phyloP scores from a whole-genome alignment of 2,113 vertebrate genomes.

The Sander vitreus region DNA sequence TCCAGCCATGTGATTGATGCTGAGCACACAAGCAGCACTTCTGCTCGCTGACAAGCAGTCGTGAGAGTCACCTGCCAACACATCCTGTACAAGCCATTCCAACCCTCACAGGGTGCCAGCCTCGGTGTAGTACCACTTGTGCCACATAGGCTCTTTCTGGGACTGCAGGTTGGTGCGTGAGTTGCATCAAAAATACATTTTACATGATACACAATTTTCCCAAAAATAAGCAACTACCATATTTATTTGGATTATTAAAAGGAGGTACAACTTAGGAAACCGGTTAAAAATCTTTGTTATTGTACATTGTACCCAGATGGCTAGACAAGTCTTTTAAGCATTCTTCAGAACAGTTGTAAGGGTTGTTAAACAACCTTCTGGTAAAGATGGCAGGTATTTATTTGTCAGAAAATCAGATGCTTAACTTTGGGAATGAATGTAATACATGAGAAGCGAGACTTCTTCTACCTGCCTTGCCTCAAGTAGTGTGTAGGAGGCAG shows the following conservation, averaged over 20 bases:
- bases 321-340: background rate
- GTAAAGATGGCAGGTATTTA: background rate
- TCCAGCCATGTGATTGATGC: constrained; percentile 20
- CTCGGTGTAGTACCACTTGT: background rate
- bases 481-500: constrained; percentile 31
- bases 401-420: background rate
- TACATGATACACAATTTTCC: background rate
- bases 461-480: background rate
- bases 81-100: constrained; percentile 13
- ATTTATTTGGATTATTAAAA: background rate
- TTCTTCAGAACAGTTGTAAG: background rate
- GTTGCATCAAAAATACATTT: background rate
- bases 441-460: background rate
- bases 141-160: background rate
- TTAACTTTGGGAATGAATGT: constrained; percentile 1
- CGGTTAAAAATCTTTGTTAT: background rate
- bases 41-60: constrained; percentile 13
- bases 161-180: background rate
- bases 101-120: constrained; percentile 16
- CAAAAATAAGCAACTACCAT: background rate
- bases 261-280: background rate
- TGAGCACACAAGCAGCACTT: constrained; percentile 23
- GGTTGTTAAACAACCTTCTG: background rate
- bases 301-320: background rate
- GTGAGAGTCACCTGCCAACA: constrained; percentile 39